A percentile compares a stretch with the other conserved stretches of the same genome.
phyloP scores from a whole-genome alignment of 1,140 invertebrate genomes.

The Ptiloglossa arizonensis region DNA sequence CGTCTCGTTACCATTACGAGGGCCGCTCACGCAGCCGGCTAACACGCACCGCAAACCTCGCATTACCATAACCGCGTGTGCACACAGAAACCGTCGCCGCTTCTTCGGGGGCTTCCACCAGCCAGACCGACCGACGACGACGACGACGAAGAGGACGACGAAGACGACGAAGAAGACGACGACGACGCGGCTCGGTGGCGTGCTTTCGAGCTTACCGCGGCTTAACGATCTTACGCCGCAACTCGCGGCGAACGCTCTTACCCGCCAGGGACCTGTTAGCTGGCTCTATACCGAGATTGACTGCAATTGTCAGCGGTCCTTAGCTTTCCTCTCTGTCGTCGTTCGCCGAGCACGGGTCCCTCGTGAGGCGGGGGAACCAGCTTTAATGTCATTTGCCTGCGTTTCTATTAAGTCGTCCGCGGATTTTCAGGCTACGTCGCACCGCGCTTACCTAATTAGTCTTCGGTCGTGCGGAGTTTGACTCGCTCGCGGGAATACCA shows the following conservation, averaged over 20 bases:
- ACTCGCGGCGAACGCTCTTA: conserved; percentile 28
- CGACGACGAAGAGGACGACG: background rate
- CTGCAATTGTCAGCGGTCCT: conserved; percentile 43
- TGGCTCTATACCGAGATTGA: conserved; percentile 20
- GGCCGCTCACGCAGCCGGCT: conserved; percentile 62
- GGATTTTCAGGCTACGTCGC: background rate
- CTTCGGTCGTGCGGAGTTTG: background rate
- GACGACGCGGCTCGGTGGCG: background rate
- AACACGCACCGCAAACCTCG: conserved; percentile 67
- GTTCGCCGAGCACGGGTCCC: background rate
- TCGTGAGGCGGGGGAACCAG: background rate
- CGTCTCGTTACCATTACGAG: conserved; percentile 72
- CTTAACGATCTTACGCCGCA: conserved; percentile 44
- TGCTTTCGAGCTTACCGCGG: conserved; percentile 33
- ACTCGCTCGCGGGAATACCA: background rate
- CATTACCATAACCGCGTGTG: conserved; percentile 67
- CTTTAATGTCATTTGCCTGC: conserved; percentile 29
- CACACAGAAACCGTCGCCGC: conserved; percentile 45
- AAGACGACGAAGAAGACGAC: background rate
- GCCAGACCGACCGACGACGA: background rate
- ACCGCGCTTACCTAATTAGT: background rate
- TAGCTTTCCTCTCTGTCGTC: background rate
- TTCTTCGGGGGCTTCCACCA: conserved; percentile 34
- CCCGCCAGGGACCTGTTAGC: conserved; percentile 33
- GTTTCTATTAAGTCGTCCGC: conserved; percentile 33